Conservation (phyloP, 2,888 invertebrate genomes). For the Ferdinandea cuprea region DNA sequence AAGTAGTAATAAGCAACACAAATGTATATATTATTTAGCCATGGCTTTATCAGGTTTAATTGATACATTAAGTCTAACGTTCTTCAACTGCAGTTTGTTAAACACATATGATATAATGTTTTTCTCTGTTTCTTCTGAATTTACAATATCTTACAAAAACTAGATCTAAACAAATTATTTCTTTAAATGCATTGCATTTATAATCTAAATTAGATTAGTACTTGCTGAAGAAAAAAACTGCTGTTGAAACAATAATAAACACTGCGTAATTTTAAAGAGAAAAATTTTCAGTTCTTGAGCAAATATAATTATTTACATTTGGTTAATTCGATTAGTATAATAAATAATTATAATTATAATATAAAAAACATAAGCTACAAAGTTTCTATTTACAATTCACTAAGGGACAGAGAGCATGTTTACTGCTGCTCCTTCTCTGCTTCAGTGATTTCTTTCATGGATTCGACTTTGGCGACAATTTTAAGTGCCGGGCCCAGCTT, state of each 20-base stretch:
- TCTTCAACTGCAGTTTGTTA: too few relatives aligned
- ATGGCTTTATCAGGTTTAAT: too few relatives aligned
- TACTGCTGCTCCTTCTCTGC: constrained; percentile 72
- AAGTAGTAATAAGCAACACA: too few relatives aligned
- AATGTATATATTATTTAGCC: too few relatives aligned
- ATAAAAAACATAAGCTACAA: constrained; percentile 16
- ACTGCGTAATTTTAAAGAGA: constrained; percentile 8
- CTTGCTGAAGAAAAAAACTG: constrained; percentile 16
- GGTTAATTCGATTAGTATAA: constrained; percentile 38
- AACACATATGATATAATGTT: too few relatives aligned
- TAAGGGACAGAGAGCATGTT: neutral
- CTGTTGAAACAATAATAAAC: constrained; percentile 20
- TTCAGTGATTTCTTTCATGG: constrained; percentile 84
- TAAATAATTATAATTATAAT: constrained; percentile 54
- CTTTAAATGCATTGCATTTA: constrained; percentile 72
- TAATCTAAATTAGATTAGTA: constrained; percentile 26
- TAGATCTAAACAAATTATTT: constrained; percentile 18
- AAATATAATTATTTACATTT: constrained; percentile 62
- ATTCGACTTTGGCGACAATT: constrained; percentile 95
- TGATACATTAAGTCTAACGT: too few relatives aligned
- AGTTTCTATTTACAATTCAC: constrained; percentile 43
- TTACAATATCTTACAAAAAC: constrained; percentile 69
- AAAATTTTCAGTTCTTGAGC: constrained; percentile 66
- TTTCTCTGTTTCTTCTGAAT: constrained; percentile 33
- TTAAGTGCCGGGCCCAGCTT: constrained; percentile 97